Evolutionary conservation across 2,113 vertebrate species (phyloP).

Genomic region (Dolichotis patagonum): DNA sequence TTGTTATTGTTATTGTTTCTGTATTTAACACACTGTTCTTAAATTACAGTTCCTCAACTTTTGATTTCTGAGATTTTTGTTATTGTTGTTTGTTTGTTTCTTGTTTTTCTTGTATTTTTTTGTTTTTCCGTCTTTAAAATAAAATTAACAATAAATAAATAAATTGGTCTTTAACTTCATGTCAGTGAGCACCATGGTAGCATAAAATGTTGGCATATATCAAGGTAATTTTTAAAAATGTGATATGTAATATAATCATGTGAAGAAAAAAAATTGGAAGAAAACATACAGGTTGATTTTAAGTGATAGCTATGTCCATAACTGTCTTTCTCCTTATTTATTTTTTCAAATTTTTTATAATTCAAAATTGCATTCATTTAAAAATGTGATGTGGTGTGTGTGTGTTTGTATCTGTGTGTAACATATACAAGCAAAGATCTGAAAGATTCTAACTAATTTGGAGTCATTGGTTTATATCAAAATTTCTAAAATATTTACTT

Average conservation of each 20-base stretch:
- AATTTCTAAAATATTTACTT: background rate
- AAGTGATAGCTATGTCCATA: background rate
- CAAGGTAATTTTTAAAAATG: background rate
- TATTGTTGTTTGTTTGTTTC: no score
- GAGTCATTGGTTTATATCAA: background rate
- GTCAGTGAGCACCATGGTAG: background rate
- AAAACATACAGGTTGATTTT: background rate
- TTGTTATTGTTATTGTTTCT: no score
- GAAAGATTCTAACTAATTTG: slow-evolving; percentile 4
- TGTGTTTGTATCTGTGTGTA: background rate
- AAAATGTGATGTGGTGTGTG: background rate
- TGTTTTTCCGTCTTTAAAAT: no score
- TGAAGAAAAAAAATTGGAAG: background rate
- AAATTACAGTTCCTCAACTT: no score
- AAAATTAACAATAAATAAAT: no score
- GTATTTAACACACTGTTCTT: no score
- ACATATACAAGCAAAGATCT: background rate
- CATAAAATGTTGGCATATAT: background rate
- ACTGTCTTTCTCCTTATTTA: background rate
- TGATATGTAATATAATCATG: background rate
- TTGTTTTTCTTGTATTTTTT: no score
- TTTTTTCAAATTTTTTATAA: slow-evolving; percentile 12
- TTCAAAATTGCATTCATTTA: background rate
- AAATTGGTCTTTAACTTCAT: background rate
- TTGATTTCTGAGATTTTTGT: no score